A percentile compares a stretch with the other conserved stretches of the same genome.
Evolutionary conservation across 1,140 invertebrate species (phyloP).

Genomic region (Lamellibrachia luymesi): DNA sequence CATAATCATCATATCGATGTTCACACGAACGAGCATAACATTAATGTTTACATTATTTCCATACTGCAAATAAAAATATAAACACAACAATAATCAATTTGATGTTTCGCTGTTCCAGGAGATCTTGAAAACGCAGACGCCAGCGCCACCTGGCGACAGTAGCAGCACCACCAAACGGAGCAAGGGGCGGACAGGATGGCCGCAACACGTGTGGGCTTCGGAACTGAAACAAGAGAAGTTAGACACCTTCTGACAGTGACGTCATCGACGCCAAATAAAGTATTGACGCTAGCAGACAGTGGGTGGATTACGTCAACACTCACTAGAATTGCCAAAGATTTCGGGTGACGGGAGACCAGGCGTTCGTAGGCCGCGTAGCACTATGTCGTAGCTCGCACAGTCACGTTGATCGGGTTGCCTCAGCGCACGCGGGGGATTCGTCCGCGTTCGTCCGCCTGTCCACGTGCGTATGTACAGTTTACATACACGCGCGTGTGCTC

Average conservation of each 20-base stretch:
- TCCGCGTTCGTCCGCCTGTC: background rate
- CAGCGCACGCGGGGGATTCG: background rate
- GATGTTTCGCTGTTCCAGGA: slow-evolving; percentile 22
- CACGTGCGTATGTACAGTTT: background rate
- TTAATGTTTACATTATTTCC: no score
- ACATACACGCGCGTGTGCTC: background rate
- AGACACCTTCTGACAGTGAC: background rate
- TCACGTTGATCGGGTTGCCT: background rate
- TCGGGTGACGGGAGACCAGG: background rate
- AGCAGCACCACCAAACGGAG: background rate
- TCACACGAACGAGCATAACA: no score
- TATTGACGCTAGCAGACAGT: background rate
- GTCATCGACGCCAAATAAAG: background rate
- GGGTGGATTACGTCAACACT: background rate
- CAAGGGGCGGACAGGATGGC: slow-evolving; percentile 58
- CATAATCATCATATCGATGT: no score
- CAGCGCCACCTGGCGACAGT: background rate
- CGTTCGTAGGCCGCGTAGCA: background rate
- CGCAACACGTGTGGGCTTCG: slow-evolving; percentile 90
- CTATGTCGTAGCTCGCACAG: background rate
- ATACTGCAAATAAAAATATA: background rate
- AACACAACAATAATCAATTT: background rate
- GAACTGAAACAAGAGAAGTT: slow-evolving; percentile 70
- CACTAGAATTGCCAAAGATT: slow-evolving; percentile 1
- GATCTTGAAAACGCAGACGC: slow-evolving; percentile 19